Conservation (phyloP, 2,797 vertebrate species). For the Xenopus petersii region DNA sequence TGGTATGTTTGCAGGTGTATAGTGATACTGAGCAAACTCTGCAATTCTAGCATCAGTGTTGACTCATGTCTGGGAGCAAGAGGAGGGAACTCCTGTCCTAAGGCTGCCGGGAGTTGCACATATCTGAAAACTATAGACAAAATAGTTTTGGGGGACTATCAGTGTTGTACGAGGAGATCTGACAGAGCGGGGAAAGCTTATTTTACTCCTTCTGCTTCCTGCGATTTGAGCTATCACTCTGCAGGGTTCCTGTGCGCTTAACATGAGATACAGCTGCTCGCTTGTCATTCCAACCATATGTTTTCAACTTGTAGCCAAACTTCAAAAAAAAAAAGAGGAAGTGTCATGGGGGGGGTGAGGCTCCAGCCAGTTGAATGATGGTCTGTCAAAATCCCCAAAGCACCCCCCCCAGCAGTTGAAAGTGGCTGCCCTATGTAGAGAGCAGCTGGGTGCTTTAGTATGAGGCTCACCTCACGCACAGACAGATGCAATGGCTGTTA, state of each 20-base stretch:
- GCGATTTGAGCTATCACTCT: not conserved
- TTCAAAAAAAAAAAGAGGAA: constrained; percentile 4
- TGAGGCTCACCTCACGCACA: not conserved
- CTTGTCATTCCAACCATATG: constrained; percentile 25
- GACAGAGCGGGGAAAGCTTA: not conserved
- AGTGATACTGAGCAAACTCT: no score
- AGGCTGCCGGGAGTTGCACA: no score
- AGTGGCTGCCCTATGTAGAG: not conserved
- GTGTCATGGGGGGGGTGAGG: not conserved
- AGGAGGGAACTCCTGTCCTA: no score
- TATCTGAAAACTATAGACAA: no score
- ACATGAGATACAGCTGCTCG: not conserved
- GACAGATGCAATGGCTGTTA: no score
- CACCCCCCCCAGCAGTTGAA: not conserved
- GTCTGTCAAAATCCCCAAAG: not conserved
- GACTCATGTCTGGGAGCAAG: no score
- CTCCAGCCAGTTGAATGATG: constrained; percentile 3
- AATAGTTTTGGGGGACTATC: no score
- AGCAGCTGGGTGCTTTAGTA: constrained; percentile 16
- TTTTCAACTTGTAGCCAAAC: constrained; percentile 21
- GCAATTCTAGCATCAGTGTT: no score
- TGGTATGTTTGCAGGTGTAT: no score
- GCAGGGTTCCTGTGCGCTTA: not conserved
- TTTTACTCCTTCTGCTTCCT: not conserved
- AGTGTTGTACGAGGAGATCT: no score